Percentiles rank a stretch among this genome's conserved stretches.
phyloP scores from a whole-genome alignment of 1,140 invertebrate species.

The Heterodera carotae region DNA sequence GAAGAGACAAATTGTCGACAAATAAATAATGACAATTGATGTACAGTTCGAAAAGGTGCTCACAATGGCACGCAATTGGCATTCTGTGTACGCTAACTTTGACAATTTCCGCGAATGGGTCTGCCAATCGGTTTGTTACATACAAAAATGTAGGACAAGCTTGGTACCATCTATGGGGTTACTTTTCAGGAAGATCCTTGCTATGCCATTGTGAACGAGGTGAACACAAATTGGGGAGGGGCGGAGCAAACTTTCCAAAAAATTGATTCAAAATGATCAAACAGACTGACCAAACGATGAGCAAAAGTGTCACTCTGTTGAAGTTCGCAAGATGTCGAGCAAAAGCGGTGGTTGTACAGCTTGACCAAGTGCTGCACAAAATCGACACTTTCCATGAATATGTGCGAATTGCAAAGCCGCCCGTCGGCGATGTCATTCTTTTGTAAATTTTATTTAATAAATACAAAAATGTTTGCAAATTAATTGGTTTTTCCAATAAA shows the following conservation, averaged over 20 bases:
- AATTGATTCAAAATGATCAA: background rate
- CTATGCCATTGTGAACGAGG: background rate
- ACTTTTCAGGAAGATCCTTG: background rate
- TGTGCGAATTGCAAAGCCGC: constrained; percentile 3
- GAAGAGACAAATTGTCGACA: background rate
- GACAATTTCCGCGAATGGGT: constrained; percentile 16
- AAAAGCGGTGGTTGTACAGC: background rate
- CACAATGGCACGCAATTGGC: constrained; percentile 5
- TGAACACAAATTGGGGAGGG: background rate
- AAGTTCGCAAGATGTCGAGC: constrained; percentile 14
- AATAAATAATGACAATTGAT: background rate
- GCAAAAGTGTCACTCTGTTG: background rate
- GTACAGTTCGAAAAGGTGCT: constrained; percentile 17
- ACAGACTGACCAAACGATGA: background rate
- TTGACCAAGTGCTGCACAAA: constrained; percentile 1
- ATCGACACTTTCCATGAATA: constrained; percentile 18
- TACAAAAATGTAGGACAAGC: background rate
- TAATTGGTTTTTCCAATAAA: background rate
- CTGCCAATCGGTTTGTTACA: constrained; percentile 4
- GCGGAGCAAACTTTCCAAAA: background rate
- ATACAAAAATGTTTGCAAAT: background rate
- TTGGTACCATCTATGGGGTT: too few species aligned
- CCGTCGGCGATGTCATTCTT: constrained; percentile 13
- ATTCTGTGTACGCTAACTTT: constrained; percentile 14
- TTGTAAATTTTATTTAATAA: constrained; percentile 11